Percentiles rank a stretch among this genome's conserved stretches.
Evolutionary conservation across 2,113 vertebrate genomes (phyloP).

Genomic region (Brachypteracias leptosomus): DNA sequence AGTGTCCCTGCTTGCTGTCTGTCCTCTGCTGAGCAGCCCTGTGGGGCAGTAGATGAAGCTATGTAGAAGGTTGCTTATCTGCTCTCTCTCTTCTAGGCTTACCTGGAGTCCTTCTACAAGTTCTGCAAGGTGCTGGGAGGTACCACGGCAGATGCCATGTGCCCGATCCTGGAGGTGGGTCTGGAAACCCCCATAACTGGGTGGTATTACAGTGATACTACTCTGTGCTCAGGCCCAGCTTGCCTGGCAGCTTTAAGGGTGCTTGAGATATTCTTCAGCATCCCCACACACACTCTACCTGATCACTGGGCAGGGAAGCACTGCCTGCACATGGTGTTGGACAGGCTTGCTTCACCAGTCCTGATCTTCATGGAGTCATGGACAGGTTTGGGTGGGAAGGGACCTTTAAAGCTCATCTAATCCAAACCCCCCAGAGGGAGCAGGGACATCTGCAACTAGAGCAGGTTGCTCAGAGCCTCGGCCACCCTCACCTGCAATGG

Average conservation of each 20-base stretch:
- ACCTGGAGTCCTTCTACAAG: constrained; percentile 97
- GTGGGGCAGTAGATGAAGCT: not conserved
- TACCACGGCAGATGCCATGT: constrained; percentile 96
- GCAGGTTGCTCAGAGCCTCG: no score
- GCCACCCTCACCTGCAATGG: no score
- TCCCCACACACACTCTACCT: not conserved
- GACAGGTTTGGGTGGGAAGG: no score
- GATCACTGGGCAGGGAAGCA: not conserved
- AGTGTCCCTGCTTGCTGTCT: not conserved
- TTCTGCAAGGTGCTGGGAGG: constrained; percentile 94
- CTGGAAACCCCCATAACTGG: not conserved
- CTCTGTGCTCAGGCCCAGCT: not conserved
- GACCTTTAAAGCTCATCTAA: no score
- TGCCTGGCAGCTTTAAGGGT: not conserved
- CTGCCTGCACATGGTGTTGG: not conserved
- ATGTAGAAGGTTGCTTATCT: not conserved
- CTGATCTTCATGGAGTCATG: no score
- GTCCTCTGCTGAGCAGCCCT: not conserved
- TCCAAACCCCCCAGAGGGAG: not conserved
- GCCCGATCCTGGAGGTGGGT: constrained; percentile 94
- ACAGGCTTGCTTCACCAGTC: not conserved
- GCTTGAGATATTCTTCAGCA: not conserved
- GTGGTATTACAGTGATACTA: not conserved
- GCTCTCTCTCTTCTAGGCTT: constrained; percentile 78
- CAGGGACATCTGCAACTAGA: no score